phyloP scores from a whole-genome alignment of 2,888 invertebrate species.

The Drosophila mimica region DNA sequence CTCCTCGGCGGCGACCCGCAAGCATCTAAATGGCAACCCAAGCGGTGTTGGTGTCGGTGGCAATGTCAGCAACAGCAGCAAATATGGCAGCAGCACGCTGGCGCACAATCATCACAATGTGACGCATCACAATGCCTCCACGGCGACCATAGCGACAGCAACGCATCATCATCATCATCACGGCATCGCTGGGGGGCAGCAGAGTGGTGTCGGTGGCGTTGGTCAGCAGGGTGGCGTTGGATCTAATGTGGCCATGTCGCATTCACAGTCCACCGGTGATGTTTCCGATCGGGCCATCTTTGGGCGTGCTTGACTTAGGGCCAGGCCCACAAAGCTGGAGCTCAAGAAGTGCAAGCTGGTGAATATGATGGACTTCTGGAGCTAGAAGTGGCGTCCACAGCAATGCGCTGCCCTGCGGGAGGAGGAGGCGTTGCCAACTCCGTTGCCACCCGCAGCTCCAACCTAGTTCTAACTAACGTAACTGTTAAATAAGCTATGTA shows the following conservation, averaged over 20 bases:
- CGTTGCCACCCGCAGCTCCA: constrained; percentile 12
- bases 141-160: constrained; percentile 71
- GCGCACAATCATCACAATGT: constrained; percentile 80
- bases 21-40: constrained; percentile 76
- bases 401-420: constrained; percentile 72
- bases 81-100: constrained; percentile 80
- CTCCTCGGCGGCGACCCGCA: constrained; percentile 82
- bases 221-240: constrained; percentile 29
- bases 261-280: constrained; percentile 89
- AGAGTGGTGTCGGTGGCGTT: not conserved
- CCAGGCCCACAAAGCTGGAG: constrained; percentile 84
- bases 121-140: constrained; percentile 79
- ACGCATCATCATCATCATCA: constrained; percentile 76
- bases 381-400: constrained; percentile 83
- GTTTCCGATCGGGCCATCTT: constrained; percentile 87
- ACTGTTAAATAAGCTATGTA: constrained; percentile 58
- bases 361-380: constrained; percentile 85
- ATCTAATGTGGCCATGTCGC: constrained; percentile 85
- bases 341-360: constrained; percentile 85
- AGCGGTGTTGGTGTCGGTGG: constrained; percentile 24
- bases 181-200: constrained; percentile 19
- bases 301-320: constrained; percentile 87
- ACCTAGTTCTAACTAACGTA: constrained; percentile 43
- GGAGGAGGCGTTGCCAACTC: constrained; percentile 35
- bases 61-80: constrained; percentile 68